Evolutionary conservation across 2,888 invertebrate species (phyloP), one percentile per base, ranked within the genome.

Genomic region (Hololepta plana): DNA sequence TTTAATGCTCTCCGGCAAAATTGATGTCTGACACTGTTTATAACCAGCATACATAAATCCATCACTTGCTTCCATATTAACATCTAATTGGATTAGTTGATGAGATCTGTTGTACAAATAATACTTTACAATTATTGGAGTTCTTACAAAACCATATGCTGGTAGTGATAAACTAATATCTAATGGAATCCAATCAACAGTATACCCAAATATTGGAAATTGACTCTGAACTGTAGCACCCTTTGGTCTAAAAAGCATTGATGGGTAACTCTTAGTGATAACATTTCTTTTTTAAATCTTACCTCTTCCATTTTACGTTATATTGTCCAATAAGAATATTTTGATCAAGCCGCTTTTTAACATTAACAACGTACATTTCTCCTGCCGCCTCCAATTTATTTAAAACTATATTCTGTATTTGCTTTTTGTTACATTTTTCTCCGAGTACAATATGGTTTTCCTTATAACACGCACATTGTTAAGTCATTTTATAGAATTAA

Each of bases 41-140:
- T 88, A 85, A 2, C 93, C 93, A 32, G 91, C 75, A 57, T 87
- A 91, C 79, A 93, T 90, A 50, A 93, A 93, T 20, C 79, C 80
- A 50, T 93, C 90, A 31, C 72, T 79, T 4, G 76, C 72, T 40
- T 85, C 84, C 57, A 87, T 74, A 27, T 63, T 66, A 19, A 84
- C 55, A 39, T 67, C 71, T 16, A 87, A 56, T 33, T 80, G 72
- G 30, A 81, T 65, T 19, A 84, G 66, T 31, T 62, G 66, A 23
- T 62, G 60, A 0, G 77, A 74, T 38, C 72, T 67, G 45, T 87
- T 87, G 44, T 63, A 62, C 28, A 88, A 55, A 35, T 62, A 62
- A 46, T 82, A 80, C 27, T 64, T 64, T 6, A 77, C 57, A n/a
- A 71, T 62, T 38, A 80, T 59, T 9, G 77, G 74, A 12, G 71